phyloP scores from a whole-genome alignment of 1,140 invertebrate species.

The Bombus pascuorum region DNA sequence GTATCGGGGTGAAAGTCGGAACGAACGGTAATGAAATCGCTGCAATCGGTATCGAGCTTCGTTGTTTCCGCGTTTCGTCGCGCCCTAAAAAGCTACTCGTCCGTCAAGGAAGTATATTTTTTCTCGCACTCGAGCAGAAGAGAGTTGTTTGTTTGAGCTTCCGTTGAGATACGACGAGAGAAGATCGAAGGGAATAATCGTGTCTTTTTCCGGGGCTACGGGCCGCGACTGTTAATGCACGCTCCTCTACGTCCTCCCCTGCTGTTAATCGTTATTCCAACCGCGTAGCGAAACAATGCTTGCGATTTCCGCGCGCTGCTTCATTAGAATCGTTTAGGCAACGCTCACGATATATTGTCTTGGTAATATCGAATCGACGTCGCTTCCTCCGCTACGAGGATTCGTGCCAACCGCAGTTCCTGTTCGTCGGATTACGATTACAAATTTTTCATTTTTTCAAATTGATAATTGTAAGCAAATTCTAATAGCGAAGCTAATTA shows the following conservation, averaged over 20 bases:
- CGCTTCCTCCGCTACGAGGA: neutral
- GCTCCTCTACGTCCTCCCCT: too few relatives aligned
- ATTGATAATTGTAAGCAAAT: too few relatives aligned
- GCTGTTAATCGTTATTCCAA: slow-evolving; percentile 31
- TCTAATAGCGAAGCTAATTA: too few relatives aligned
- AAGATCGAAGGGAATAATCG: slow-evolving; percentile 14
- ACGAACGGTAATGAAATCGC: slow-evolving; percentile 18
- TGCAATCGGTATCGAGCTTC: neutral
- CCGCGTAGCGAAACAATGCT: slow-evolving; percentile 46
- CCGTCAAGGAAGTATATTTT: slow-evolving; percentile 14
- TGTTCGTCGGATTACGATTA: too few relatives aligned
- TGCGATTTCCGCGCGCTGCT: slow-evolving; percentile 45
- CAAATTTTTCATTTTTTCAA: too few relatives aligned
- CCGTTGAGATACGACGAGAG: slow-evolving; percentile 1
- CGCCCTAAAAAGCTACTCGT: slow-evolving; percentile 4
- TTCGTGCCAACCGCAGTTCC: neutral
- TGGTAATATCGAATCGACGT: neutral
- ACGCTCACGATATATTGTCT: neutral
- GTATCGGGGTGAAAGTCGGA: slow-evolving; percentile 38
- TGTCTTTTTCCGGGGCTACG: neutral
- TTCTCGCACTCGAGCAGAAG: neutral
- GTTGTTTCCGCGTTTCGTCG: slow-evolving; percentile 26
- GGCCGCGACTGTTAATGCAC: neutral
- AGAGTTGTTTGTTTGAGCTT: slow-evolving; percentile 16
- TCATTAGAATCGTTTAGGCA: slow-evolving; percentile 44